phyloP scores from a whole-genome alignment of 2,113 vertebrate species.

The Tupaia tana region DNA sequence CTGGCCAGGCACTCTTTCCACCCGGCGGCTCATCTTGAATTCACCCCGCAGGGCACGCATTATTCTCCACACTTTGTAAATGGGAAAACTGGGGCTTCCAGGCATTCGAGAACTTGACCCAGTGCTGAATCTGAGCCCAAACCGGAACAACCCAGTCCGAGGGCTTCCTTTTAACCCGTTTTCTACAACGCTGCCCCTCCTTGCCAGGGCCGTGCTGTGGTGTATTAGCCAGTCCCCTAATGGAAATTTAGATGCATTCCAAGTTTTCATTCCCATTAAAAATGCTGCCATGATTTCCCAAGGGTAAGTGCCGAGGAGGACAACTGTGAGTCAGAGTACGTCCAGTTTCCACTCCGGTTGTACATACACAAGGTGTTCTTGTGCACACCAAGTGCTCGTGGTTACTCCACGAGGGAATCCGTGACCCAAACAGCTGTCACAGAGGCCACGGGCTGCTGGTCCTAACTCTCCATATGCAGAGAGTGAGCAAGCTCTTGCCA shows the following conservation, averaged over 20 bases:
- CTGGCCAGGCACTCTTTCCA: background rate
- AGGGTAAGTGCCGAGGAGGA: background rate
- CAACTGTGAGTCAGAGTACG: background rate
- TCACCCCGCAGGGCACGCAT: fast-evolving
- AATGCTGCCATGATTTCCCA: background rate
- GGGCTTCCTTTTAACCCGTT: background rate
- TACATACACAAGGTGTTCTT: background rate
- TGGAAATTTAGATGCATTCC: background rate
- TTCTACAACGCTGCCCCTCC: fast-evolving
- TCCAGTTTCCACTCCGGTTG: background rate
- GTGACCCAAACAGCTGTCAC: no score
- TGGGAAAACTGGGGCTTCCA: background rate
- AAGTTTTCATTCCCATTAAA: background rate
- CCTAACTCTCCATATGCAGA: background rate
- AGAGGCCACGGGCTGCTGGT: background rate
- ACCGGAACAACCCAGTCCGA: background rate
- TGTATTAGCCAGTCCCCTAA: background rate
- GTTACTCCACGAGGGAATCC: background rate
- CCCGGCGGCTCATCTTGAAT: fast-evolving
- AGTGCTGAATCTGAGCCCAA: background rate
- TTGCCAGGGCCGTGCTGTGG: background rate
- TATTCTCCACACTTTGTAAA: background rate
- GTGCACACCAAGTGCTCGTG: background rate
- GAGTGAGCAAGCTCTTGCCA: background rate
- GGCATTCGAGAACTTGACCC: background rate